Evolutionary conservation across 1,140 invertebrate genomes (phyloP).

Genomic region (Conus betulinus): DNA sequence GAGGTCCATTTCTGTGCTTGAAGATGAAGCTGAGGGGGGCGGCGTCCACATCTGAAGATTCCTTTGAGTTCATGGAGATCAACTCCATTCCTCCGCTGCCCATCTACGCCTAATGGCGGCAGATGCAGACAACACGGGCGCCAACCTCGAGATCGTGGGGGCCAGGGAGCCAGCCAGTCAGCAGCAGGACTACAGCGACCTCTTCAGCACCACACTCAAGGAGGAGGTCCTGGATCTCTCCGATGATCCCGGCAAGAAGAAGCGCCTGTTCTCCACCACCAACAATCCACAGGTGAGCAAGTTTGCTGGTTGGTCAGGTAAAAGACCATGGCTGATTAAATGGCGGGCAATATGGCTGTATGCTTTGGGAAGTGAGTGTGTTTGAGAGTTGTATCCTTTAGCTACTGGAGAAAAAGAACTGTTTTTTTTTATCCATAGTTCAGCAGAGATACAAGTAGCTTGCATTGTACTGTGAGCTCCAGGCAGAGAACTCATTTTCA

Average conservation of each 20-base stretch:
- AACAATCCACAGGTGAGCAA: slow-evolving; percentile 33
- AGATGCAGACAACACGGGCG: slow-evolving; percentile 84
- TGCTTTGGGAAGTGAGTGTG: too few species aligned
- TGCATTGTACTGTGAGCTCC: too few species aligned
- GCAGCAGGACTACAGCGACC: slow-evolving; percentile 87
- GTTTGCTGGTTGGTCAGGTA: neutral
- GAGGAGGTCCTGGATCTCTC: slow-evolving; percentile 72
- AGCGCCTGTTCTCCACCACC: slow-evolving; percentile 6
- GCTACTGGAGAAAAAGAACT: too few species aligned
- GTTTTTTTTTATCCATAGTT: too few species aligned
- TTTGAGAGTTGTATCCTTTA: too few species aligned
- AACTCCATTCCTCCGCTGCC: slow-evolving; percentile 97
- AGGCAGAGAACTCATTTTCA: too few species aligned
- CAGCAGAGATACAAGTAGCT: too few species aligned
- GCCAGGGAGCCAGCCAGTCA: slow-evolving; percentile 21
- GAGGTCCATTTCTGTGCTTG: slow-evolving; percentile 47
- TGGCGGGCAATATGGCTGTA: too few species aligned
- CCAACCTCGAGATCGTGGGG: slow-evolving; percentile 50
- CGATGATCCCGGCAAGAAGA: slow-evolving; percentile 45
- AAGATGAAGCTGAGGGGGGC: slow-evolving; percentile 34
- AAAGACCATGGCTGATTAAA: too few species aligned
- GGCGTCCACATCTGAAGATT: slow-evolving; percentile 76
- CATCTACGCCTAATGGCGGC: slow-evolving; percentile 96
- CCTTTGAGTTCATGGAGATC: slow-evolving; percentile 95
- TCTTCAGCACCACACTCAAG: slow-evolving; percentile 81